A percentile compares a stretch with the other conserved stretches of the same genome.
These are phyloP conservation scores for Orthosia gracilis DNA, from an alignment of 2,888 invertebrate species.

Conservation along the genomic window DNA sequence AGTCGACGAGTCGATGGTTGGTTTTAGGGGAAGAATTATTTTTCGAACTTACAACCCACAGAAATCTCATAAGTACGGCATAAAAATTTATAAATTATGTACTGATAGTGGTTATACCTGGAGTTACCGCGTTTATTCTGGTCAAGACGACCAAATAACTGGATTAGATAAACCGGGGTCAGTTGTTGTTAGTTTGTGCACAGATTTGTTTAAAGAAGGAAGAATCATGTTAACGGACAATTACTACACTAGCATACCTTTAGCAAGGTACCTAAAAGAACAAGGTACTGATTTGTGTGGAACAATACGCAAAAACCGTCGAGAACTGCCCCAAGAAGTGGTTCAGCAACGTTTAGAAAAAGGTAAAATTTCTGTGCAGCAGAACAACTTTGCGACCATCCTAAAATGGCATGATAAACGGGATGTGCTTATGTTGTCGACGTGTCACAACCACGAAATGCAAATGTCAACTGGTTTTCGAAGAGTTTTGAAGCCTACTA, in stretches of 20 bases:
- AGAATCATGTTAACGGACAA: background rate
- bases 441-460: too few species aligned
- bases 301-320: background rate
- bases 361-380: too few species aligned
- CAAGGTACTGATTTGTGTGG: slow-evolving; percentile 1
- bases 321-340: background rate
- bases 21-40: background rate
- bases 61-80: slow-evolving; percentile 2
- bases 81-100: slow-evolving; percentile 10
- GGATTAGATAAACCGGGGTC: too few species aligned
- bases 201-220: background rate
- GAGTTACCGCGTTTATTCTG: slow-evolving; percentile 1
- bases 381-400: slow-evolving; percentile 2
- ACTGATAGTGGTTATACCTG: background rate
- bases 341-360: background rate
- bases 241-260: background rate
- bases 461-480: too few species aligned
- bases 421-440: too few species aligned
- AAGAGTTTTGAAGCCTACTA: too few species aligned
- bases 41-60: background rate
- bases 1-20: slow-evolving; percentile 38
- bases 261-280: background rate
- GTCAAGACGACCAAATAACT: background rate
- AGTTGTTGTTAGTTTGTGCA: too few species aligned
- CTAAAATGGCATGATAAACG: too few species aligned